Evolutionary conservation across 2,888 invertebrate species (phyloP), one percentile per base, ranked within the genome.

Genomic region (Mythimna pallens): DNA sequence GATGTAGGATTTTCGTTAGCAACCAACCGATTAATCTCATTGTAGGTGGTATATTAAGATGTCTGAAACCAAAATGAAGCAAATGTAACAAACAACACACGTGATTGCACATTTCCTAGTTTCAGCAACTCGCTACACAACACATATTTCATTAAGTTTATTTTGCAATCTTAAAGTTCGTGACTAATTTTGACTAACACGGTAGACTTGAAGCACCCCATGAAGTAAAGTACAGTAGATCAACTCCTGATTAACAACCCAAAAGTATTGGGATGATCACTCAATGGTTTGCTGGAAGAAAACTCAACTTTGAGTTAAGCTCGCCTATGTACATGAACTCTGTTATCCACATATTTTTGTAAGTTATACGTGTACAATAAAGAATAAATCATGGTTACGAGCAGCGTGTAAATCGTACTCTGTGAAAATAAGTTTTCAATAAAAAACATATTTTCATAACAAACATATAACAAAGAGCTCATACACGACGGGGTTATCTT

Each of bases 81-180:
- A 40, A 78, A 63, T 12, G 40, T 62, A 55, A 52, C 57, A 17
- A 40, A 69, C 50, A 58, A 7, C 43, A 73, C 34, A 71, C 62
- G 20, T 79, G 69, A 83, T 84, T 82, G 71, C 70, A 47, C 58
- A 64, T 67, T 83, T 81, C 85, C 81, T 84, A 9, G 69, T 83
- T 76, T 64, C 61, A 40, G 30, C 58, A 76, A 57, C 36, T 55
- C 20, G 34, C 66, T 50, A 47, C 71, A 82, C 64, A 71, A 75
- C 73, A 70, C 59, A 76, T 85, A 76, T 64, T 73, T 73, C 78
- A 73, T 76, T 84, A 81, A 83, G 22, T 76, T 76, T 65, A 67
- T 64, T 81, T 64, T 70, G 73, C 75, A 78, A 78, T 82, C 82
- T 73, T 76, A 79, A 77, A 81, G 76, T 47, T 81, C 84, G 85